Evolutionary conservation across 2,888 invertebrate species (phyloP).

Genomic region (Steinernema scapterisci): DNA sequence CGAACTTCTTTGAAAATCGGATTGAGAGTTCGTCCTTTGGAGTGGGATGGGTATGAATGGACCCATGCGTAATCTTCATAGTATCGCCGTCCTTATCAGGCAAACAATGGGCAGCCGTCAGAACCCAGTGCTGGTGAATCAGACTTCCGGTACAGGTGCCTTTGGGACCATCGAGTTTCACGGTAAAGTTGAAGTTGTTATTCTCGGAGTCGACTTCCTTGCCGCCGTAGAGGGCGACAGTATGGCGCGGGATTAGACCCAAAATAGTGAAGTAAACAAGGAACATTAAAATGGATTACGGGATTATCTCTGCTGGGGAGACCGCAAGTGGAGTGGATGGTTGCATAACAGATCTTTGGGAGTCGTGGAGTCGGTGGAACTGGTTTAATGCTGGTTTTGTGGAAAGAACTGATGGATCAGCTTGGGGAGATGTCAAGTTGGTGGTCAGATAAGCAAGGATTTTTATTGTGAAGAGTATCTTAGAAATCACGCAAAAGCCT

Average conservation of each 20-base stretch:
- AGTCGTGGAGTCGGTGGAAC: too few species aligned
- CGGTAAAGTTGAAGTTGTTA: constrained; percentile 10
- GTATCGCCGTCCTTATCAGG: not conserved
- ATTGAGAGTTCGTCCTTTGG: not conserved
- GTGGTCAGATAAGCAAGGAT: too few species aligned
- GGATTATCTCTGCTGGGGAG: too few species aligned
- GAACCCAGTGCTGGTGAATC: not conserved
- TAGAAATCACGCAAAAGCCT: too few species aligned
- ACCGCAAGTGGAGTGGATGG: too few species aligned
- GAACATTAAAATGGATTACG: not conserved
- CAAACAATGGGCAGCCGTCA: constrained; percentile 2
- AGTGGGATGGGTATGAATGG: constrained; percentile 1
- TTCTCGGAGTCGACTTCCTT: not conserved
- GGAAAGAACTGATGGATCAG: too few species aligned
- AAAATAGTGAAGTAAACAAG: not conserved
- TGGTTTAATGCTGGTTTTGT: too few species aligned
- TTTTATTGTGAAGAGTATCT: too few species aligned
- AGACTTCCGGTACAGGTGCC: not conserved
- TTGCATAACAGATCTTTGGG: too few species aligned
- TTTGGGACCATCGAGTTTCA: not conserved
- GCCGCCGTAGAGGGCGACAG: not conserved
- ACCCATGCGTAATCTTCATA: not conserved
- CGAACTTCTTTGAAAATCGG: not conserved
- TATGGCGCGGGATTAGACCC: not conserved
- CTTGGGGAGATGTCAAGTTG: too few species aligned